Base-by-base conservation (phyloP, 2,113 vertebrate genomes). In the Tachuris rubrigastra region DNA sequence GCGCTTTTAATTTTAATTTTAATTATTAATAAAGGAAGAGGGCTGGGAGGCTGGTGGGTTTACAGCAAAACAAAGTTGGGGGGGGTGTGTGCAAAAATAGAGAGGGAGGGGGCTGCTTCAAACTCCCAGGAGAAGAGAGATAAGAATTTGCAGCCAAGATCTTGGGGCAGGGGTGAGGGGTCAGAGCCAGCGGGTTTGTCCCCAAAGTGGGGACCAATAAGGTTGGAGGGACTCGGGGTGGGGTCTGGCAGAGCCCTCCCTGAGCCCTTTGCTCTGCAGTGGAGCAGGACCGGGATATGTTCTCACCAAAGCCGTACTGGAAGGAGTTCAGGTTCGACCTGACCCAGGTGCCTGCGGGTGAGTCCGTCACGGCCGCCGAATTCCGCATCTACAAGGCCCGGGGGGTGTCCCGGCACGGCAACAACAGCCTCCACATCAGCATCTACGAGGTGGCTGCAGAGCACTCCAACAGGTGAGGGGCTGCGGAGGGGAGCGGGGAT, bases 261-360 rank as follows among this genome's bases (percentile, higher is more conserved):
- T 79, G 65, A 95, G 4, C 66, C 67, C 18, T 58, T 21, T 63
- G 14, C 74, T 55, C 96, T 41, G 1, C 98, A 99, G 99, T 99
- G 90, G 99, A 99, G 96, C 98, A 98, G 58, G 99, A 99, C 97
- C 97, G 96, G 8, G 98, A 99, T 76, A 95, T 98, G 81, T 97
- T 98, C 92, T 99, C 98, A 4, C 98, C 98, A 3, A 98, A 98
- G 56, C 99, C 99, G 0, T 99, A 99, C 96, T 99, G 99, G 99
- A 99, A 99, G 97, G 99, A 99, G 98, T 99, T 99, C 87, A 97
- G 97, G 8, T 99, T 99, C 22, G 99, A 99, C 96, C 98, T 99
- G 97, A 98, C 99, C 0, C 99, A 99, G 35, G 98, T 99, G 80
- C 99, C 99, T 2, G 96, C 97, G 6, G 99, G 98, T 0, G 99